Conservation (phyloP, 2,888 invertebrate genomes). For the Ditylenchus weischeri region DNA sequence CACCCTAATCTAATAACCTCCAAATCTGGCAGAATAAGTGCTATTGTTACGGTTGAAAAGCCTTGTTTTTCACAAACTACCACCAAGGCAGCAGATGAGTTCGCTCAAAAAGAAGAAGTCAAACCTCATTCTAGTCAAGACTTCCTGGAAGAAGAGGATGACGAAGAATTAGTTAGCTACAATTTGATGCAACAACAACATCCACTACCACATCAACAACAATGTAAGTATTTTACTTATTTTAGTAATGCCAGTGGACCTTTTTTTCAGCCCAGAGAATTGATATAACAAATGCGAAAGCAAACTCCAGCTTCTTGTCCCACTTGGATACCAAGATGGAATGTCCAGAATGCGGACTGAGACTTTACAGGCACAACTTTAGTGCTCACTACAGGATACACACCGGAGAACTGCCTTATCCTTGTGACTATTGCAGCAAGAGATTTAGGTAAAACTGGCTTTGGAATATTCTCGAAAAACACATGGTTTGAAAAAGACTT, state of each 20-base stretch:
- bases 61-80: background rate
- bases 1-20: background rate
- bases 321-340: constrained; percentile 28
- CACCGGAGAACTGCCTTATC: constrained; percentile 55
- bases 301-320: constrained; percentile 1
- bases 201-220: background rate
- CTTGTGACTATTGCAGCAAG: constrained; percentile 49
- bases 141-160: background rate
- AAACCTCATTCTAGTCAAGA: background rate
- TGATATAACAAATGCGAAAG: background rate
- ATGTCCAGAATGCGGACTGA: constrained; percentile 54
- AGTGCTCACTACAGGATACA: constrained; percentile 56
- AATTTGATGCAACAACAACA: background rate
- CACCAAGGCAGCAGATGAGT: background rate
- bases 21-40: constrained; percentile 2
- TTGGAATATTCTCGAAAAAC: no score
- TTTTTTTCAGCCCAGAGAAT: background rate
- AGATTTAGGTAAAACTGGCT: constrained; percentile 42
- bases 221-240: background rate
- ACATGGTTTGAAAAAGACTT: no score
- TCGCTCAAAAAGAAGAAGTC: background rate
- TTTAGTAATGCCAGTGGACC: background rate
- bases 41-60: constrained; percentile 3
- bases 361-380: constrained; percentile 54
- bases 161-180: background rate